These are phyloP conservation scores for Fukomys damarensis DNA, from an alignment of 2,113 vertebrate genomes.

Conservation along the genomic window DNA sequence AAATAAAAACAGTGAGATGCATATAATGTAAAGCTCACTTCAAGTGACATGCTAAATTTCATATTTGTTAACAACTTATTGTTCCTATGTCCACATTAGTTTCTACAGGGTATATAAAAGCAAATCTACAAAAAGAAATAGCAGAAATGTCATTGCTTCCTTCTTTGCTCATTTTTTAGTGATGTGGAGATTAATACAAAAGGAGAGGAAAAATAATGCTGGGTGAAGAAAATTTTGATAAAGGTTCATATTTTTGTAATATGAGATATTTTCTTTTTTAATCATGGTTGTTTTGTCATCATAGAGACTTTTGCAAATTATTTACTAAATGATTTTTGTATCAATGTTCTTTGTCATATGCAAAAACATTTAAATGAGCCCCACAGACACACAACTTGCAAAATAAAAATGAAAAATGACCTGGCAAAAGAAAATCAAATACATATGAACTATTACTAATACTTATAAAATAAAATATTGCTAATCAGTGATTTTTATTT, in stretches of 20 bases:
- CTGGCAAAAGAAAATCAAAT: too few species aligned
- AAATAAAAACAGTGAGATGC: neutral
- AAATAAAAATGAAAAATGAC: neutral
- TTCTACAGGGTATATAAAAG: neutral
- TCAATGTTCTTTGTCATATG: neutral
- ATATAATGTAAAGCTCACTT: neutral
- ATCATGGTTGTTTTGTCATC: neutral
- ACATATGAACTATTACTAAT: neutral
- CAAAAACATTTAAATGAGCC: neutral
- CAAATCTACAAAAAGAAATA: neutral
- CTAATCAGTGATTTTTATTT: neutral
- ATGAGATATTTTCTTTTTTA: neutral
- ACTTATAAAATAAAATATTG: too few species aligned
- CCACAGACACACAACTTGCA: neutral
- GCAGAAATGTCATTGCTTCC: neutral
- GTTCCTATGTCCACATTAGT: neutral
- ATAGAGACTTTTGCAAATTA: neutral
- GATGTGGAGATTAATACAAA: neutral
- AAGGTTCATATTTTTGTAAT: neutral
- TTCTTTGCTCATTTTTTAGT: neutral
- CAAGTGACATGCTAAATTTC: neutral
- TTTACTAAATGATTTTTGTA: neutral
- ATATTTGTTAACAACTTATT: neutral
- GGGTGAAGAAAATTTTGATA: neutral
- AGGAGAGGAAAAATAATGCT: neutral